A percentile compares a stretch with the other conserved stretches of the same genome.
These are phyloP conservation scores for Girardia tigrina DNA, from an alignment of 2,888 invertebrate species.

Conservation along the genomic window DNA sequence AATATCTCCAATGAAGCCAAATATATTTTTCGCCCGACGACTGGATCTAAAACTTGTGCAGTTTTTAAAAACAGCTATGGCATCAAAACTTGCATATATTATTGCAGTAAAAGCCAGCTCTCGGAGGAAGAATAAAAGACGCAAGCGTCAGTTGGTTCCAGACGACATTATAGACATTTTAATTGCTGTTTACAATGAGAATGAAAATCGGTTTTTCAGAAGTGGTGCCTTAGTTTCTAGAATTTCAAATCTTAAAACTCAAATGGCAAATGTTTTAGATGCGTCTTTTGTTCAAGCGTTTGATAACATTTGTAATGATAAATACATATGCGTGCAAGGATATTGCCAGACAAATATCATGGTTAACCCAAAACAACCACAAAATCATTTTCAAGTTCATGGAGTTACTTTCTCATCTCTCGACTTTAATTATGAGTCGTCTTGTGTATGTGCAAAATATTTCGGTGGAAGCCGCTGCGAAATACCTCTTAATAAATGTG, in stretches of 20 bases:
- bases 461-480: not conserved
- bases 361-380: not conserved
- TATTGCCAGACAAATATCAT: not conserved
- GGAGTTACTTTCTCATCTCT: not conserved
- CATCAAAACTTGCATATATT: not conserved
- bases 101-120: not conserved
- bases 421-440: not conserved
- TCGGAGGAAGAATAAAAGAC: not conserved
- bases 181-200: constrained; percentile 9
- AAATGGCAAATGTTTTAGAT: not conserved
- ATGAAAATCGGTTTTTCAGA: not conserved
- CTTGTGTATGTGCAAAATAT: not conserved
- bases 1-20: not conserved
- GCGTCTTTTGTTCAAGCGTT: not conserved
- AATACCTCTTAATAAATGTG: not conserved
- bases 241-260: not conserved
- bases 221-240: not conserved
- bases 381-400: not conserved
- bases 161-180: not conserved
- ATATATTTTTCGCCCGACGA: not conserved
- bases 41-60: not conserved
- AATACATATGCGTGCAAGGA: not conserved
- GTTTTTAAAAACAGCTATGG: not conserved
- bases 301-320: not conserved
- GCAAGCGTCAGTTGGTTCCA: not conserved